Conservation (phyloP, 2,888 invertebrate genomes). For the Griposia aprilina region DNA sequence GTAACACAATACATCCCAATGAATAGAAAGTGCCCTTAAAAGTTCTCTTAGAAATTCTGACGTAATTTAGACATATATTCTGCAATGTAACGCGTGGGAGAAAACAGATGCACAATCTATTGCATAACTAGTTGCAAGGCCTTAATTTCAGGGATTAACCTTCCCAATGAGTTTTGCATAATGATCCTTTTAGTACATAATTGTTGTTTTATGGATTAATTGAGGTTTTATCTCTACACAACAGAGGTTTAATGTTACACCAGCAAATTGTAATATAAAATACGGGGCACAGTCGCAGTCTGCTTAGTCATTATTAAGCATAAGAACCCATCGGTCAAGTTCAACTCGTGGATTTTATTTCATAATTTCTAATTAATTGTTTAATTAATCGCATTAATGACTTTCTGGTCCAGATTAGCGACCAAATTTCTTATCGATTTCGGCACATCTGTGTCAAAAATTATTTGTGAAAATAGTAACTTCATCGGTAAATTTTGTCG, state of each 20-base stretch:
- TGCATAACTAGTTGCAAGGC: constrained; percentile 58
- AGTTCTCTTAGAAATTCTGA: constrained; percentile 52
- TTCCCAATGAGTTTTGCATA: background rate
- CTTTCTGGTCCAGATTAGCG: constrained; percentile 21
- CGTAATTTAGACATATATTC: constrained; percentile 48
- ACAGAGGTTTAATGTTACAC: constrained; percentile 35
- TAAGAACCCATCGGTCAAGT: constrained; percentile 38
- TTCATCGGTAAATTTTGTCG: constrained; percentile 19
- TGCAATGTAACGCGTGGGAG: constrained; percentile 38
- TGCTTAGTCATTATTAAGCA: constrained; percentile 61
- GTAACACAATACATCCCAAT: background rate
- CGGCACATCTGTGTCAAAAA: constrained; percentile 21
- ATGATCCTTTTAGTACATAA: background rate
- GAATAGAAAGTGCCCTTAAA: constrained; percentile 34
- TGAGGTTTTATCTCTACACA: constrained; percentile 8
- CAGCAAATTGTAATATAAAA: constrained; percentile 57
- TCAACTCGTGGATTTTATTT: constrained; percentile 26
- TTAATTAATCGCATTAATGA: constrained; percentile 37
- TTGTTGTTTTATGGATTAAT: background rate
- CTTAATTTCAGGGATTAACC: background rate
- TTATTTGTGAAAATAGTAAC: constrained; percentile 27
- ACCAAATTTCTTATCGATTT: constrained; percentile 12
- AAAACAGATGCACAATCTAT: constrained; percentile 34
- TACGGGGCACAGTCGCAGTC: constrained; percentile 23
- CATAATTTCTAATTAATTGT: constrained; percentile 33